A percentile compares a stretch with the other conserved stretches of the same genome.
phyloP scores from a whole-genome alignment of 1,140 invertebrate genomes.

The Palaemon carinicauda region DNA sequence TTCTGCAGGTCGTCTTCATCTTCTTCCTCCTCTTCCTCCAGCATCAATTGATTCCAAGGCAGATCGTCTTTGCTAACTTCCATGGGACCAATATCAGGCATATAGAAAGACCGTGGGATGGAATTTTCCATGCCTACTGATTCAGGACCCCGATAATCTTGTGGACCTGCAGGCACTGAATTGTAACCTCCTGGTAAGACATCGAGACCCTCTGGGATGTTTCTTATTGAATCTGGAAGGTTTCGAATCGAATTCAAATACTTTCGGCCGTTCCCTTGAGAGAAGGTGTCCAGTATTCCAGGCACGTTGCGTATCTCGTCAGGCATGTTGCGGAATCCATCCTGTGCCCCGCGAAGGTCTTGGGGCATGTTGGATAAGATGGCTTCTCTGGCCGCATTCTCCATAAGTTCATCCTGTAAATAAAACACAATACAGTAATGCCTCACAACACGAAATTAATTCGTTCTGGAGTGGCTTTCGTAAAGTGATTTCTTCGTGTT shows the following conservation, averaged over 20 bases:
- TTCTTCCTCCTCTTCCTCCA: neutral
- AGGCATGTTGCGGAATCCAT: neutral
- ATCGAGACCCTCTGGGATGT: neutral
- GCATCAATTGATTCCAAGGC: neutral
- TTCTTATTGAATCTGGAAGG: neutral
- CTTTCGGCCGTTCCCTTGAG: neutral
- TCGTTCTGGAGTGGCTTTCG: too few species aligned
- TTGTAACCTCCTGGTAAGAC: neutral
- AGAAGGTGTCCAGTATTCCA: neutral
- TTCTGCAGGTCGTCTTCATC: too few species aligned
- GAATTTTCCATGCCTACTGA: neutral
- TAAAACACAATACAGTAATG: too few species aligned
- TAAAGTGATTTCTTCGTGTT: too few species aligned
- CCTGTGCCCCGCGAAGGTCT: neutral
- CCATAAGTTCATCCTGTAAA: neutral
- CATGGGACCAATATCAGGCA: neutral
- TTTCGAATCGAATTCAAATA: too few species aligned
- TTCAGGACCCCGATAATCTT: neutral
- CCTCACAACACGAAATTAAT: too few species aligned
- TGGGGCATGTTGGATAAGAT: slow-evolving; percentile 6
- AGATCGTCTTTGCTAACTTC: neutral
- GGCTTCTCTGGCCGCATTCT: neutral
- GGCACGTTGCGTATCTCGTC: neutral
- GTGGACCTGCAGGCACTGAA: neutral
- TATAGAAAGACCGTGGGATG: neutral